Evolutionary conservation across 2,888 invertebrate species (phyloP), one percentile per base, ranked within the genome.

Genomic region (Gymnosoma rotundatum): DNA sequence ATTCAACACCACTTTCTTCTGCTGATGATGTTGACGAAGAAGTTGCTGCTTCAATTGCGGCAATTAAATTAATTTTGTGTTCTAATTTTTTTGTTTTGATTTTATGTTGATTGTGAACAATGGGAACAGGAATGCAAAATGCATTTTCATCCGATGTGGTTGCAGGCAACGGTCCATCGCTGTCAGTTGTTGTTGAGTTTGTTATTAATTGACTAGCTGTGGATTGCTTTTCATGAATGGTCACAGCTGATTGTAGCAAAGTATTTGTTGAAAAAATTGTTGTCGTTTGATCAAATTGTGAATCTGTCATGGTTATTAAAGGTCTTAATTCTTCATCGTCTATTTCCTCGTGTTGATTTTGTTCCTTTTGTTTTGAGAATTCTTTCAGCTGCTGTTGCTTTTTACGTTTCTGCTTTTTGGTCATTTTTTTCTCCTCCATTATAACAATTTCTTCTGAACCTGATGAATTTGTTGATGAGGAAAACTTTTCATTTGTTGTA

Each of bases 291-390:
- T 87, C 87, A 60, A 88, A 60, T 74, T 89, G 88, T 0, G 90
- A 89, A 10, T 90, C 90, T 52, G 89, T 88, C 89, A 89, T 89
- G 86, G 88, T 88, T 64, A 92, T 92, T 66, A 92, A 86, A 1
- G 92, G 92, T 78, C 91, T 90, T 67, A 92, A 83, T 69, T 92
- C 92, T 86, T 92, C 92, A 50, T 89, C 90, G 8, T 89, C 88
- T 67, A 63, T 84, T 82, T 84, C 85, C 38, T 80, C 76, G 0
- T 83, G 78, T 50, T 61, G 60, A 16, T 70, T 70, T 18, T 86
- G 67, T 20, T 86, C 74, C 32, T 84, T 82, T 81, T 85, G 83
- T n/a, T 88, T 86, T 60, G 88, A 85, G 64, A 85, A 73, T 50
- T 87, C 87, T 42, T 75, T 42, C 48, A 86, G 74, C 20, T 86